phyloP scores from a whole-genome alignment of 2,113 vertebrate species.

The Cyanoramphus novaezelandiae region DNA sequence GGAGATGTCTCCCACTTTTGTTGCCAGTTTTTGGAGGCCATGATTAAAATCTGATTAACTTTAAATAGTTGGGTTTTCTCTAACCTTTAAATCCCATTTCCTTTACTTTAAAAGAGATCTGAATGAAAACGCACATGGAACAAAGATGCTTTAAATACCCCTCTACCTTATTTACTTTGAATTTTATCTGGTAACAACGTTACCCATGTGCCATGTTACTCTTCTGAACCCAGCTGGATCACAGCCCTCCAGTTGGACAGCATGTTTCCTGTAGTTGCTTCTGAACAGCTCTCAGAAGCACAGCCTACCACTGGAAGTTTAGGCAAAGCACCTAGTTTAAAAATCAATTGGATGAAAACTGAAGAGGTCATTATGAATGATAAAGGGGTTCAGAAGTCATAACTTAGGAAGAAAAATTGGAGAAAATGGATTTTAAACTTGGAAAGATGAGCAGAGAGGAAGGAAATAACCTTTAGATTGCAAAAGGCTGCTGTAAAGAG shows the following conservation, averaged over 20 bases:
- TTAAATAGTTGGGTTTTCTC: background rate
- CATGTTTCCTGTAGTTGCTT: background rate
- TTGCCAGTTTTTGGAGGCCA: background rate
- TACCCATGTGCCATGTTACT: background rate
- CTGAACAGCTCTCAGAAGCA: background rate
- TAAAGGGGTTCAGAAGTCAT: background rate
- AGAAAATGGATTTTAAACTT: background rate
- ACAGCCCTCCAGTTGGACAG: background rate
- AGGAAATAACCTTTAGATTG: background rate
- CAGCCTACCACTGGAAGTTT: background rate
- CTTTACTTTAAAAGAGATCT: background rate
- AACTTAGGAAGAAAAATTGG: background rate
- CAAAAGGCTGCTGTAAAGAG: background rate
- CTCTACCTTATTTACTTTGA: background rate
- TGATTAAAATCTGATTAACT: background rate
- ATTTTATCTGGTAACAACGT: background rate
- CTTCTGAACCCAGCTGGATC: background rate
- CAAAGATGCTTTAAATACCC: background rate
- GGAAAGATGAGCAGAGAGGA: background rate
- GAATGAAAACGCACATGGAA: background rate
- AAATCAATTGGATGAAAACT: background rate
- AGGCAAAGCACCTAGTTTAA: background rate
- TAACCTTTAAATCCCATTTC: background rate
- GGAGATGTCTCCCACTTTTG: background rate
- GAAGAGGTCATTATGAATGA: background rate